phyloP scores from a whole-genome alignment of 53 echinoderm and acorn worm genomes.

The Antedon mediterranea region DNA sequence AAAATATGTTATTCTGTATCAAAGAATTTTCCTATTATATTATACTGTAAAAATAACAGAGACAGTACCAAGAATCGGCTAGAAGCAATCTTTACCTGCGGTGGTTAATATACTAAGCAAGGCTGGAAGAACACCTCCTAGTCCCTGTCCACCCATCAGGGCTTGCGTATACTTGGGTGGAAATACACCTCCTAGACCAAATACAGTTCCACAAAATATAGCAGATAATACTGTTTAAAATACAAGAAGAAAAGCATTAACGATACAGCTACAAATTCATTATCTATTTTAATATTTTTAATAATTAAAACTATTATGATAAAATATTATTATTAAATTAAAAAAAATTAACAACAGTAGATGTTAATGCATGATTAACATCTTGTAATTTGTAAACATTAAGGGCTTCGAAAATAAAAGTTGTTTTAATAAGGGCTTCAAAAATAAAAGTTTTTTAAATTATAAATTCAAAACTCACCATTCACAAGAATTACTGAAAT shows the following conservation, averaged over 20 bases:
- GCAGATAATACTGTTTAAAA: conserved; percentile 37
- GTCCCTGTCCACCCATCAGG: conserved; percentile 72
- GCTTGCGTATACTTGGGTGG: conserved; percentile 71
- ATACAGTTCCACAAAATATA: conserved; percentile 65
- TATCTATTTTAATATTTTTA: background rate
- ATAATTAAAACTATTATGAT: background rate
- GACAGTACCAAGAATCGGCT: no score
- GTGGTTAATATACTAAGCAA: conserved; percentile 49
- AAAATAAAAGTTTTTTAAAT: no score
- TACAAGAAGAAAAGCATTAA: background rate
- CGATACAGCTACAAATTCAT: background rate
- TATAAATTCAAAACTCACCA: no score
- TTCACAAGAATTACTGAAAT: conserved; percentile 37
- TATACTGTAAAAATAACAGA: no score
- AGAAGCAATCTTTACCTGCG: conserved; percentile 29
- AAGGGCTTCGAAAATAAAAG: no score
- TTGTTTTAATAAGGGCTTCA: no score
- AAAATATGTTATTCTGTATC: no score
- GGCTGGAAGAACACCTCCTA: conserved; percentile 65
- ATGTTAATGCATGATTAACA: no score
- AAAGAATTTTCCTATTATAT: no score
- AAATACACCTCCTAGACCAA: conserved; percentile 67
- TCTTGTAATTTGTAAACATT: no score
- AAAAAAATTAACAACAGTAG: no score
- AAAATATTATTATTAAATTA: background rate